Evolutionary conservation across 1,140 invertebrate species (phyloP), one percentile per base, ranked within the genome.

Genomic region (Pogonus chalceus): DNA sequence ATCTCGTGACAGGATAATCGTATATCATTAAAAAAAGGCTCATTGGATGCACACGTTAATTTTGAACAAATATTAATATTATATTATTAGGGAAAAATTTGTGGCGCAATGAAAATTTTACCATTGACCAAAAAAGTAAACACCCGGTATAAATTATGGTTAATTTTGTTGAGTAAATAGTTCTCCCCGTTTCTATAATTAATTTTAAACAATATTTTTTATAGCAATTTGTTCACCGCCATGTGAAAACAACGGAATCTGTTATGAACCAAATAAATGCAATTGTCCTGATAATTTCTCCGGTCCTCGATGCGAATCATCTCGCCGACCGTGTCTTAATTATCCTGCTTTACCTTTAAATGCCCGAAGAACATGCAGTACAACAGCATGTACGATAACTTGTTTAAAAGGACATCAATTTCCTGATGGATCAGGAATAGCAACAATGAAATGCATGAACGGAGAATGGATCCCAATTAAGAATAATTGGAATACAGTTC

Each of bases 211-310:
- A n/a, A n/a, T n/a, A n/a, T n/a, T n/a, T n/a, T 67, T 67, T 73
- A 47, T 57, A 89, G 87, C 85, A 2, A 73, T 80, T 56, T 93
- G 90, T 65, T 61, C 80, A 14, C 81, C 84, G 0, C 69, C 75
- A 1, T 93, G 89, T 66, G 72, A 83, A 62, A 90, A 93, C 69
- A 84, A 79, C 48, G 89, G 90, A 0, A 82, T 85, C 12, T 92
- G 89, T 62, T 62, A 83, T 0, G 73, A 72, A 1, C 83, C 84
- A 0, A 81, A 86, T 65, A 69, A 76, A 1, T 91, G 88, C 60
- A 66, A 81, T 9, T 93, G 89, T 60, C 72, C 81, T 0, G 74
- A 80, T 20, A 82, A 82, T 60, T 90, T 79, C 66, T 76, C 76
- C 21, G 90, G 90, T 16, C 76, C 80, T 1, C 74, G 81, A 48